Evolutionary conservation across 2,888 invertebrate genomes (phyloP).

Genomic region (Drosophila mercatorum): DNA sequence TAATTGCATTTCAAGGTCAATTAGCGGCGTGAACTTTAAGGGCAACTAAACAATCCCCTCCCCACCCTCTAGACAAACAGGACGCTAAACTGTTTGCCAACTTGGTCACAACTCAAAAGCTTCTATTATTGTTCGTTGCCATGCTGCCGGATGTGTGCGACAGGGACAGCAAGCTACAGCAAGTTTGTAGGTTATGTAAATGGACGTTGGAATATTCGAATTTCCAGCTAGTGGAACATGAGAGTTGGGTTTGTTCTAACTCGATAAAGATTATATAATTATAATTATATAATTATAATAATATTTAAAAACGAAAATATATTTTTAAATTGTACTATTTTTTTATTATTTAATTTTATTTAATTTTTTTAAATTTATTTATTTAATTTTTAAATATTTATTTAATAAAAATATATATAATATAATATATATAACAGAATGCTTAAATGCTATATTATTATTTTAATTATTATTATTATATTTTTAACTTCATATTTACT

Average conservation of each 20-base stretch:
- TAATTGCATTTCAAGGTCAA: conserved; percentile 77
- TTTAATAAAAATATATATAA: neutral
- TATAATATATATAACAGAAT: too few relatives aligned
- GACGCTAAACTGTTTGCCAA: conserved; percentile 26
- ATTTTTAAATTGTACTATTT: too few relatives aligned
- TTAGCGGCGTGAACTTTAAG: conserved; percentile 41
- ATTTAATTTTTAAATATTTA: too few relatives aligned
- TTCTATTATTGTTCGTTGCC: conserved; percentile 2
- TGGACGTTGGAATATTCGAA: neutral
- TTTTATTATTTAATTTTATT: too few relatives aligned
- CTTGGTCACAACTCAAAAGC: conserved; percentile 6
- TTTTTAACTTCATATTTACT: neutral
- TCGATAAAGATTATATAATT: neutral
- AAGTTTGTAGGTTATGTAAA: conserved; percentile 1
- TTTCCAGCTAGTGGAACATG: neutral
- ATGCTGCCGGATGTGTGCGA: conserved; percentile 8
- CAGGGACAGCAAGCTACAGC: neutral
- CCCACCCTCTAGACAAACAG: neutral
- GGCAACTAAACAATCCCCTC: conserved; percentile 18
- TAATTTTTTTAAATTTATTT: too few relatives aligned
- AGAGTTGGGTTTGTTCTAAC: too few relatives aligned
- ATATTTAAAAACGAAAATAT: neutral
- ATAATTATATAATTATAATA: neutral
- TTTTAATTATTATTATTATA: neutral
- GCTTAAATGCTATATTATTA: neutral